Evolutionary conservation across 2,113 vertebrate genomes (phyloP), one percentile per base, ranked within the genome.

Genomic region (Phocoena phocoena): DNA sequence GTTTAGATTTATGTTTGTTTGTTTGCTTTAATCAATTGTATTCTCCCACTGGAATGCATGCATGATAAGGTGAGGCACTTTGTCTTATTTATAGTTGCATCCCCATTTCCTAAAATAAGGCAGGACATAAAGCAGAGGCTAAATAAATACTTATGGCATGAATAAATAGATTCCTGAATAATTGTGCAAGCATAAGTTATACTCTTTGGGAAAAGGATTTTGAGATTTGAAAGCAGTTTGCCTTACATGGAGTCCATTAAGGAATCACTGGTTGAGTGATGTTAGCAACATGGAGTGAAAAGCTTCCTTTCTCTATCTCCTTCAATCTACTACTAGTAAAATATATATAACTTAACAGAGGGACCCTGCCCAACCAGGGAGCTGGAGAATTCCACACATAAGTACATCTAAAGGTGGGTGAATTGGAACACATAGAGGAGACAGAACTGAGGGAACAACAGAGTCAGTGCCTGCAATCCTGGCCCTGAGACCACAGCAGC

Each of bases 101-200:
- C 20, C 8, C 5, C 3, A 38, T 71, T 89, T 91, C 31, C 73
- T 90, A 96, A 96, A 84, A 68, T 41, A 92, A 38, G 25, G 6
- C 55, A 53, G 41, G 47, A 21, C 58, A 85, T 47, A 88, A 58
- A 44, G 31, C 73, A n/a, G 14, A 94, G n/a, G 18, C 74, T 77
- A 76, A 28, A 82, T 68, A 86, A 94, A 92, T 94, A 47, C 62
- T 94, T 79, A 21, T n/a, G 93, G 26, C 84, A 63, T 20, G 44
- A 50, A 50, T 12, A 28, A 50, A 33, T 76, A 1, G 47, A 50
- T 80, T 63, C 83, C n/a, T 76, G 23, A 74, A 63, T 63, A 90
- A 53, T 50, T 33, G 18, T 26, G 14, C 6, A 79, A 63, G 12
- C 12, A 74, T 62, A 50, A 36, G 84, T 67, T 80, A 50, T n/a